Evolutionary conservation across 2,888 invertebrate genomes (phyloP).

Genomic region (Ichneumon xanthorius): DNA sequence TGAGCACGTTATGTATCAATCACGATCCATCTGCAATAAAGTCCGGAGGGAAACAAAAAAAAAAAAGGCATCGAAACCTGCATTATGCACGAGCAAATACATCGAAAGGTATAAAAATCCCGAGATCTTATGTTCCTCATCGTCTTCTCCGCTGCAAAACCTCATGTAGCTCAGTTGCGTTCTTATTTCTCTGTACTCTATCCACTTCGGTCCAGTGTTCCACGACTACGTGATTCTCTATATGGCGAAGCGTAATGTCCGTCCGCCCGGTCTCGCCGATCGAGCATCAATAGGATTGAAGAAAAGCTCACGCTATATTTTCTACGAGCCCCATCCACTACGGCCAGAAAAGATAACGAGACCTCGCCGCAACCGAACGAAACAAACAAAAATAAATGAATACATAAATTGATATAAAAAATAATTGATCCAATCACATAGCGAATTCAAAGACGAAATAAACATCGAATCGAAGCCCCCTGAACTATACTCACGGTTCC

Average conservation of each 20-base stretch:
- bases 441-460: slow-evolving; percentile 44
- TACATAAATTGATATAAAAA: slow-evolving; percentile 64
- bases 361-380: neutral
- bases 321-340: neutral
- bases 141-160: slow-evolving; percentile 6
- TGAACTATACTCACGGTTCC: slow-evolving; percentile 22
- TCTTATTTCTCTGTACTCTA: slow-evolving; percentile 23
- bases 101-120: neutral
- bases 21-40: slow-evolving; percentile 69
- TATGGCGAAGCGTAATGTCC: slow-evolving; percentile 10
- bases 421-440: slow-evolving; percentile 64
- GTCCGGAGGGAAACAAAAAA: slow-evolving; percentile 49
- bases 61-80: slow-evolving; percentile 64
- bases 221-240: slow-evolving; percentile 28
- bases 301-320: slow-evolving; percentile 11
- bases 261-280: slow-evolving; percentile 13
- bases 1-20: slow-evolving; percentile 70
- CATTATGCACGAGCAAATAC: slow-evolving; percentile 60
- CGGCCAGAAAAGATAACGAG: slow-evolving; percentile 27
- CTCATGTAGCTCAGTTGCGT: neutral
- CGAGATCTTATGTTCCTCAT: slow-evolving; percentile 11
- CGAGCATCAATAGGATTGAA: slow-evolving; percentile 15
- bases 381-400: slow-evolving; percentile 52
- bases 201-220: slow-evolving; percentile 23
- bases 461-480: slow-evolving; percentile 43